Evolutionary conservation across 2,797 vertebrate genomes (phyloP).

Genomic region (Bradypodion pumilum): DNA sequence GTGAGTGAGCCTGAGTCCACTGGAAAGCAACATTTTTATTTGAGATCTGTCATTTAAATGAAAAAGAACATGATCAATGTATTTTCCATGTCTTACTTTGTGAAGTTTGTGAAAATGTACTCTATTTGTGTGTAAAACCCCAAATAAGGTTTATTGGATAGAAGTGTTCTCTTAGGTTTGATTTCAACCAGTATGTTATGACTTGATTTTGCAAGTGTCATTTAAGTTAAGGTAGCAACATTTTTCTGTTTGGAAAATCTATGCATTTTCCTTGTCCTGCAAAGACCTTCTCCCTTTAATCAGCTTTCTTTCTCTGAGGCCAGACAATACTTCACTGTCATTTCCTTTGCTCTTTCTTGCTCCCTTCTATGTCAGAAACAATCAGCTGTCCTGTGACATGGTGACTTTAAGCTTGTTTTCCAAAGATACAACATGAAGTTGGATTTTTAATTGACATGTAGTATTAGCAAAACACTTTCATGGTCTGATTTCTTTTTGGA

Average conservation of each 20-base stretch:
- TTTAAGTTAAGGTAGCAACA: not conserved
- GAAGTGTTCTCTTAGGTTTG: not conserved
- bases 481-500: not conserved
- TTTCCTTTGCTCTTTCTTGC: not conserved
- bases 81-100: not conserved
- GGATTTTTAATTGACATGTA: constrained; percentile 41
- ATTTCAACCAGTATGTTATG: not conserved
- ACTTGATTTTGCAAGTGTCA: constrained; percentile 17
- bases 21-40: not conserved
- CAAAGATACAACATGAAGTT: constrained; percentile 35
- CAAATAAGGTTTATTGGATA: constrained; percentile 4
- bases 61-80: not conserved
- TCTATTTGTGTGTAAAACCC: not conserved
- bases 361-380: constrained; percentile 6
- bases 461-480: constrained; percentile 33
- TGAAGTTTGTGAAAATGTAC: not conserved
- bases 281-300: constrained; percentile 6
- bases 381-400: constrained; percentile 47
- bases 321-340: constrained; percentile 6
- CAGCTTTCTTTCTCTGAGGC: not conserved
- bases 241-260: constrained; percentile 1
- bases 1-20: not conserved
- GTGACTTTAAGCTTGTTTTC: constrained; percentile 52
- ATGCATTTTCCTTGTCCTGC: constrained; percentile 7
- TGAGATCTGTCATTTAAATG: not conserved